Conservation (phyloP, 2,888 invertebrate genomes). For the Crematogaster levior region DNA sequence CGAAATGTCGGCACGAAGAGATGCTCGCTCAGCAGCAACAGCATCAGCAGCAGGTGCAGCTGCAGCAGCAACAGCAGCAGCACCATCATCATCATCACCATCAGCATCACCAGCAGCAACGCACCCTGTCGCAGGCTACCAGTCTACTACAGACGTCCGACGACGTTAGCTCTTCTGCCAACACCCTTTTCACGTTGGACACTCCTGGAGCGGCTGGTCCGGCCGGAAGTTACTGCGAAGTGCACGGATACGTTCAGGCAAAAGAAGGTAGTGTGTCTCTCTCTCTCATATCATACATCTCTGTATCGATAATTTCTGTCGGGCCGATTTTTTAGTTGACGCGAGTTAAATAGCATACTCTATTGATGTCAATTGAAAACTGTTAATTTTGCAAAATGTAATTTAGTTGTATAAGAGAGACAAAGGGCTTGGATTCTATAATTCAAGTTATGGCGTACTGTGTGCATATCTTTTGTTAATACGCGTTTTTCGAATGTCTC, state of each 20-base stretch:
- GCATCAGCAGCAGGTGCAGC: conserved; percentile 72
- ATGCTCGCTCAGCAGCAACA: conserved; percentile 82
- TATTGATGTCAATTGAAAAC: background rate
- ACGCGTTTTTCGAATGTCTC: background rate
- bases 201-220: conserved; percentile 85
- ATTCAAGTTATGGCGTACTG: background rate
- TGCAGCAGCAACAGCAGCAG: conserved; percentile 78
- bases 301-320: background rate
- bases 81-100: conserved; percentile 79
- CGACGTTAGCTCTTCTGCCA: conserved; percentile 82
- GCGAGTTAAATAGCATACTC: background rate
- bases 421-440: background rate
- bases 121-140: conserved; percentile 70
- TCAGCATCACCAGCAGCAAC: conserved; percentile 79
- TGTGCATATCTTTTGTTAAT: background rate
- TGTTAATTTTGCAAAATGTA: background rate
- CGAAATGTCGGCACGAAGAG: conserved; percentile 89
- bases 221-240: conserved; percentile 87
- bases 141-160: conserved; percentile 78
- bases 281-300: background rate
- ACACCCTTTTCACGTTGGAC: conserved; percentile 87
- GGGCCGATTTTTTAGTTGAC: background rate
- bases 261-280: conserved; percentile 86
- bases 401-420: background rate
- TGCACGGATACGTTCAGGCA: conserved; percentile 87